Evolutionary conservation across 2,113 vertebrate genomes (phyloP), one percentile per base, ranked within the genome.

Genomic region (Lycaon pictus): DNA sequence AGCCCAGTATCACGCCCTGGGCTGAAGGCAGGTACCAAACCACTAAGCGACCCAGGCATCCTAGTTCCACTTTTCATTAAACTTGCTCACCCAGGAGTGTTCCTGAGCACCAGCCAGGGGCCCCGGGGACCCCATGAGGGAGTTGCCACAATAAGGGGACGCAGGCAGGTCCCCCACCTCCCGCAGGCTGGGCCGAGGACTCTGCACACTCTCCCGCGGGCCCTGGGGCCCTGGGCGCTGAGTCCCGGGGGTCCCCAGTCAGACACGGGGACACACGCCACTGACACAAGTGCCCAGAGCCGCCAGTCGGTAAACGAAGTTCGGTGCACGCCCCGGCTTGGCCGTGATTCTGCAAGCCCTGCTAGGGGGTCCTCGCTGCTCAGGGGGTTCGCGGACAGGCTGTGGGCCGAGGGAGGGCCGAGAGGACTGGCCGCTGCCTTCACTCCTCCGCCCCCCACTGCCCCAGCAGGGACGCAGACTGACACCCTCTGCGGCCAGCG

Each of bases 281-380:
- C 37, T 1, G 0, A 2, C 29, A 43, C 63, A 29, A n/a, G 4
- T 12, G 29, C 35, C 4, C 1, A 2, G 51, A 51, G 29, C 62
- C 0, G 13, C 79, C 22, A 4, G 3, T 2, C 1, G 7, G 27
- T 5, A 17, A 23, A 6, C 0, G 43, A 29, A 8, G 4, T 7
- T 3, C 16, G 3, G 4, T 4, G 0, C 2, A 0, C 4, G 0
- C 2, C 13, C 3, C 17, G 5, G 74, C 23, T 17, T 1, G 2
- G 17, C 51, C 17, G 35, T 25, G 4, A 10, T 10, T 4, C 80
- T 58, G 29, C 48, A 55, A 53, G 25, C 4, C 23, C 11, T 1
- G 0, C 11, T 0, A 11, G 20, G 4, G 4, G 2, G 9, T 17
- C 13, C 27, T 20, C 62, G 5, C 29, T 4, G 8, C 67, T 19